Base-by-base conservation (phyloP, 2,113 vertebrate genomes). In the Boleophthalmus pectinirostris region DNA sequence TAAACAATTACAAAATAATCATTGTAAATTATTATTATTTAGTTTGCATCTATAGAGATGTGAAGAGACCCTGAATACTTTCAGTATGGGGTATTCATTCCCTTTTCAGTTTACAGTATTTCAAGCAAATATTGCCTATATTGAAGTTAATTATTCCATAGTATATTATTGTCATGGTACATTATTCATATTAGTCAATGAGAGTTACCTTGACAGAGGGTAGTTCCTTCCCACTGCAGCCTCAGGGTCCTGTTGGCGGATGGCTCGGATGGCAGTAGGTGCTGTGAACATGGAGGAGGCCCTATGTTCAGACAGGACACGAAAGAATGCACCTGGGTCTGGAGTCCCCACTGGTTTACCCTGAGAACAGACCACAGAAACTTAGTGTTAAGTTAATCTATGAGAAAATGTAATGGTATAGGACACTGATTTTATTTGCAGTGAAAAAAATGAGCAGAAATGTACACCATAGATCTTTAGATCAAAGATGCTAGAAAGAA, bases 271-370 rank as follows among this genome's bases (percentile, higher is more conserved):
- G 82, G 97, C 97, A 46, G 96, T 99, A n/a, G 97, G 97, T 0
- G 97, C 95, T 23, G 95, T 97, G 86, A 99, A 99, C 94, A 94
- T 88, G 75, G 95, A 94, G 60, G 93, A 88, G 5, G 93, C 94
- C 58, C 94, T 94, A 72, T 98, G 93, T 86, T 99, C 97, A 0
- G 96, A 95, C 58, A 99, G 87, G 72, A 99, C 95, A 10, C 95
- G 96, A 93, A 98, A 99, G 91, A 95, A 98, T 4, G 96, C 95
- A 1, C 97, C 95, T 0, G 97, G 92, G 87, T 98, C 95, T 45
- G 97, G 98, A 6, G 96, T 99, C 80, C 97, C 97, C 68, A 99
- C 97, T 12, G 98, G 97, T 87, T 99, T 99, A 29, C 98, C 98
- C 98, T 99, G 75, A 13, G 70, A 91, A 79, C 43, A 85, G 24